Evolutionary conservation across 1,140 invertebrate species (phyloP).

Genomic region (Ceratosolen solmsi): DNA sequence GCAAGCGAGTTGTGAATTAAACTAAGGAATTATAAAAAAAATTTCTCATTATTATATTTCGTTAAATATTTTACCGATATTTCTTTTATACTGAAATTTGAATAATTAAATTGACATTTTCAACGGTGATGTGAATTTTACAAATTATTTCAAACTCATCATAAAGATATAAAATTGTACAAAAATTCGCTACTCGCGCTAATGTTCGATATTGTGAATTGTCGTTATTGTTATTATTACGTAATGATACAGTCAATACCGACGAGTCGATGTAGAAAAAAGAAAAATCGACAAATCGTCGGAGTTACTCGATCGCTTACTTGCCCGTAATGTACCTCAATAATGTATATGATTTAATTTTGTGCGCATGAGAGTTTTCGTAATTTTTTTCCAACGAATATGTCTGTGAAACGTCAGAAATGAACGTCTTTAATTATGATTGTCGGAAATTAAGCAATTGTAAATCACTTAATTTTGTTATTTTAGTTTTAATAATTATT

Average conservation of each 20-base stretch:
- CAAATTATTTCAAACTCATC: background rate
- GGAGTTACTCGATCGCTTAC: background rate
- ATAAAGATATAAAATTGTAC: background rate
- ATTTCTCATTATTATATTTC: constrained; percentile 1
- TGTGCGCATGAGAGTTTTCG: background rate
- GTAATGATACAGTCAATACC: constrained; percentile 22
- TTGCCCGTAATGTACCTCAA: constrained; percentile 19
- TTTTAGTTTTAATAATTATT: no score
- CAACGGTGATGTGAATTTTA: background rate
- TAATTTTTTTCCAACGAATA: background rate
- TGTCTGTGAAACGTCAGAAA: no score
- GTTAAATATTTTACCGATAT: background rate
- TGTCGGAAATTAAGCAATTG: no score
- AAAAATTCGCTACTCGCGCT: constrained; percentile 49
- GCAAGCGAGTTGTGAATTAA: constrained; percentile 7
- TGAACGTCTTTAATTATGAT: no score
- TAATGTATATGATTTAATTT: background rate
- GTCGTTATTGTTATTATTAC: constrained; percentile 33
- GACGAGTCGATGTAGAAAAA: constrained; percentile 22
- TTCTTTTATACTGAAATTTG: background rate
- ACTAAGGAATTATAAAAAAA: constrained; percentile 4
- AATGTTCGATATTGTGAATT: constrained; percentile 55
- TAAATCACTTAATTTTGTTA: no score
- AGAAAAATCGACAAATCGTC: background rate
- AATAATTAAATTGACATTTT: background rate